Percentiles rank a stretch among this genome's conserved stretches.
Conservation (phyloP, 2,113 vertebrate genomes). For the Rynchops niger region DNA sequence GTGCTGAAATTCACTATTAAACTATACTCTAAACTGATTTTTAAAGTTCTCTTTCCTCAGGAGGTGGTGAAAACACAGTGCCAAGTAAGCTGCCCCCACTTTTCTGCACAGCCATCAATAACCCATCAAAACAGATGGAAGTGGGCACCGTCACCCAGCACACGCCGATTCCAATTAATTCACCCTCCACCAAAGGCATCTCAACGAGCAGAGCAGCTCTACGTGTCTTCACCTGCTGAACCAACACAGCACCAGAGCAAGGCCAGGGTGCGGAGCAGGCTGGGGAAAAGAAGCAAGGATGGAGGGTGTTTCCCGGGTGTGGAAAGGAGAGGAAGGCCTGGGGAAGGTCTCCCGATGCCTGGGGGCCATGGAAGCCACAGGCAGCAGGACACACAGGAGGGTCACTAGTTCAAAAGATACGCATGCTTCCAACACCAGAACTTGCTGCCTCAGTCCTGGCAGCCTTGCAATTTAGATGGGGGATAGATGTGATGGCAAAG, state of each 20-base stretch:
- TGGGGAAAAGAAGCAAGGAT: not conserved
- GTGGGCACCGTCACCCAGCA: not conserved
- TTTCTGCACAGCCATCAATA: not conserved
- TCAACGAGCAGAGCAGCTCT: not conserved
- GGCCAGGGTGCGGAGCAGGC: not conserved
- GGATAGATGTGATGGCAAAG: not conserved
- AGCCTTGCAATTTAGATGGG: not conserved
- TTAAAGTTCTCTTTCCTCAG: not conserved
- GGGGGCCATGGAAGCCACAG: not conserved
- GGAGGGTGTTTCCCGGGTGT: not conserved
- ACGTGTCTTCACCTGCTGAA: not conserved
- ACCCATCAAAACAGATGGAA: not conserved
- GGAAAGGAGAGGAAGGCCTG: not conserved
- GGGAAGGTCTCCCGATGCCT: not conserved
- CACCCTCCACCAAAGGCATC: not conserved
- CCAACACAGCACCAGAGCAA: not conserved
- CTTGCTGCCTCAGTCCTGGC: not conserved
- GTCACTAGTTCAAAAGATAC: not conserved
- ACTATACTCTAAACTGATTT: not conserved
- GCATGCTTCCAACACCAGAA: not conserved
- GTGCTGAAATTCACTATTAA: not conserved
- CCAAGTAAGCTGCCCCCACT: not conserved
- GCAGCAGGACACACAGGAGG: not conserved
- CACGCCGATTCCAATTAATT: not conserved
- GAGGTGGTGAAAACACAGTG: not conserved